Conservation (phyloP, 2,113 vertebrate species). For the Platycercus adscitus region DNA sequence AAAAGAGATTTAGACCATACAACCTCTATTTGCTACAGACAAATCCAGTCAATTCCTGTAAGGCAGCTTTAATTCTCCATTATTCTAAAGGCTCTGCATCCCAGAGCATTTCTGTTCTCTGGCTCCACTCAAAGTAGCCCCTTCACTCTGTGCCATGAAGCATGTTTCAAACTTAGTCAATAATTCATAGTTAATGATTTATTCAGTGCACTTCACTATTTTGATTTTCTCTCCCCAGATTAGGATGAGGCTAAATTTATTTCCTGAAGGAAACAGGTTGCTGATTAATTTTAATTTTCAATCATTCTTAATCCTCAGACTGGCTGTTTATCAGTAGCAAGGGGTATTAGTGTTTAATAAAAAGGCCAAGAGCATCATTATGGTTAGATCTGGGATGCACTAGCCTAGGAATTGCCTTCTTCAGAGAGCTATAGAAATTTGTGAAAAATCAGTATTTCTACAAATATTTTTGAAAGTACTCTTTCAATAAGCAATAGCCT, state of each 20-base stretch:
- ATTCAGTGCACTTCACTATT: neutral
- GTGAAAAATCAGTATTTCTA: neutral
- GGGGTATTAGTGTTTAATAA: neutral
- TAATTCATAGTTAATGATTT: neutral
- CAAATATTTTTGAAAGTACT: neutral
- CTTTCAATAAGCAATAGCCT: neutral
- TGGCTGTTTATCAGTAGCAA: neutral
- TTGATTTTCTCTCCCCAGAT: neutral
- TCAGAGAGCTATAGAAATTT: neutral
- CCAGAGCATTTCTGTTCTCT: neutral
- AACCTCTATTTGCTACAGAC: neutral
- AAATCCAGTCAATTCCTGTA: neutral
- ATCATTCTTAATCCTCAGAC: neutral
- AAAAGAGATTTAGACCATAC: neutral
- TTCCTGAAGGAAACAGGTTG: neutral
- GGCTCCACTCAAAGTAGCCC: neutral
- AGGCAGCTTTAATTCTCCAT: neutral
- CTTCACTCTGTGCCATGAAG: neutral
- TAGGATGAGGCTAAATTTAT: neutral
- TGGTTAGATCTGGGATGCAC: neutral
- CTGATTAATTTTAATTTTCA: neutral
- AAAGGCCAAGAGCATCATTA: neutral
- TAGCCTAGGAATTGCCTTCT: neutral
- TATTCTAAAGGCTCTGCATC: neutral
- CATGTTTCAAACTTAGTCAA: neutral